phyloP scores from a whole-genome alignment of 2,797 vertebrate genomes.

The Clarias pachynema region DNA sequence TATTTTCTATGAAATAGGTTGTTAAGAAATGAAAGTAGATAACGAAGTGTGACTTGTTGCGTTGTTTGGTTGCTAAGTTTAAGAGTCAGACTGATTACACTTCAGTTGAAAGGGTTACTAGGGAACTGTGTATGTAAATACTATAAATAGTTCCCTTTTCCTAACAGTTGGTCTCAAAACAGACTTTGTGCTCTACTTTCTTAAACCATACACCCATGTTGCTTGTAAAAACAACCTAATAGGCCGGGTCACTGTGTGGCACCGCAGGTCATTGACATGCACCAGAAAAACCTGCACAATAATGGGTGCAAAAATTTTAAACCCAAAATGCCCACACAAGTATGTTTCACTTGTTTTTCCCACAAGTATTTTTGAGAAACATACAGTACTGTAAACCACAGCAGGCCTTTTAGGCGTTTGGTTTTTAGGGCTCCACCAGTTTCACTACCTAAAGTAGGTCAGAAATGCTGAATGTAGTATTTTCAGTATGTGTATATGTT shows the following conservation, averaged over 20 bases:
- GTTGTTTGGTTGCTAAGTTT: not conserved
- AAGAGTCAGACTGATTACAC: not conserved
- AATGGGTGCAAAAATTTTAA: not conserved
- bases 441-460: not conserved
- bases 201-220: not conserved
- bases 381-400: not conserved
- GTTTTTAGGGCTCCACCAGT: not conserved
- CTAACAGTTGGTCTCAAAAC: not conserved
- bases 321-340: not conserved
- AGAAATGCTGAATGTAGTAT: not conserved
- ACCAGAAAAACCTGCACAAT: not conserved
- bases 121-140: not conserved
- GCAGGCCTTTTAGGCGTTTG: not conserved
- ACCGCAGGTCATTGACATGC: not conserved
- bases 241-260: not conserved
- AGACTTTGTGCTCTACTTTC: not conserved
- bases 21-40: not conserved
- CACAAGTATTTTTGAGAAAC: not conserved
- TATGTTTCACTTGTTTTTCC: not conserved
- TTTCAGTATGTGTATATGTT: not conserved
- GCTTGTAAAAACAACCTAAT: not conserved
- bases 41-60: not conserved
- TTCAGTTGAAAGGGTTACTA: not conserved
- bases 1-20: not conserved
- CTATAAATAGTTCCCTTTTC: not conserved